Base-by-base conservation (phyloP, 2,113 vertebrate species). In the Triplophysa tibetana region DNA sequence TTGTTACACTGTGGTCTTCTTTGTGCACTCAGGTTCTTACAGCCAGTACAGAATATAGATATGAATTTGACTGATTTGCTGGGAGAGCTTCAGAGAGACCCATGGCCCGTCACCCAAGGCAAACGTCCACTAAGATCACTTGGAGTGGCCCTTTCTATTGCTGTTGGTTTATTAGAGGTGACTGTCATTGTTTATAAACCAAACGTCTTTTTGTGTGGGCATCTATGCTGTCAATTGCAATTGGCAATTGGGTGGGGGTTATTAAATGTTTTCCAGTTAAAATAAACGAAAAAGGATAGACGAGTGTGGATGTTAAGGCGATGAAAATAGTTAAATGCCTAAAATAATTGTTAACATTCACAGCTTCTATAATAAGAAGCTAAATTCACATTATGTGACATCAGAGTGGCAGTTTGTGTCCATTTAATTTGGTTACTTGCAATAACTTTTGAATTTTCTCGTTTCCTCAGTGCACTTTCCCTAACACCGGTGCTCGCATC, bases 31-130 rank as follows among this genome's bases (percentile, higher is more conserved):
- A 98, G 97, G 89, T 98, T 99, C 85, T 92, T 99, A 78, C 96
- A 98, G 62, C 96, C 96, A 7, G 95, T 98, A 61, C 97, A 99
- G 93, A 98, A 99, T 86, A 94, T 99, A 41, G 98, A 99, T 88
- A 99, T 99, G 98, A 99, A 98, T 89, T 93, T 99, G 75, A 99
- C 97, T 0, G 98, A 99, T 90, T 95, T 99, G 79, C 79, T 99
- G 90, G 96, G 97, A 86, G 98, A 99, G 88, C 91, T 99, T 54
- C 98, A 99, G 65, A 92, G 96, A 7, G 98, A 99, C 87, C 97
- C 97, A 58, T 99, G 98, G 98, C 97, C 98, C 16, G 97, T 99
- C 76, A 94, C 95, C 0, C 98, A 99, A 84, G 96, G 97, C 24
- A 98, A 96, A 84, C 93, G 98, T 12, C 96, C 98, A 0, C 90